Percentiles rank a stretch among this genome's conserved stretches.
Conservation (phyloP, 2,888 invertebrate species). For the Yponomeuta evonymella region DNA sequence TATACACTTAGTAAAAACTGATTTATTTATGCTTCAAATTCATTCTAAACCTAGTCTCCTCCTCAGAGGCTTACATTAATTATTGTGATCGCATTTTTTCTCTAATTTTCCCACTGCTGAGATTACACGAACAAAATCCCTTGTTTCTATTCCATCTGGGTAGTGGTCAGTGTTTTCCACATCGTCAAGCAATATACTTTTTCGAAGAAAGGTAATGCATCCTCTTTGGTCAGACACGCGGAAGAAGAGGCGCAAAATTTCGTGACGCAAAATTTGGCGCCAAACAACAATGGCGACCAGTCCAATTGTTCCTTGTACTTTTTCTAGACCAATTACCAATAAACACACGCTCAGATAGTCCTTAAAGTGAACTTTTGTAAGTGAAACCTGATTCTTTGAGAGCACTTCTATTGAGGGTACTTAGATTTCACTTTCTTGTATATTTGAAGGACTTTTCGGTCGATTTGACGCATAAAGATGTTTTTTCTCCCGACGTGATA, state of each 20-base stretch:
- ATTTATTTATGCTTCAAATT: no score
- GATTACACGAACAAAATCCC: no score
- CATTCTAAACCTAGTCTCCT: no score
- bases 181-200: no score
- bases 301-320: neutral
- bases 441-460: neutral
- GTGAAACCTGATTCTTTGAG: conserved; percentile 18
- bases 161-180: no score
- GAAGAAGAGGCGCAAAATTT: neutral
- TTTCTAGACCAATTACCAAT: conserved; percentile 6
- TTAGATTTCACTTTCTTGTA: conserved; percentile 29
- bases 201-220: no score
- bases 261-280: neutral
- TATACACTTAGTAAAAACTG: no score
- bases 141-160: no score
- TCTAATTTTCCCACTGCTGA: no score
- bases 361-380: conserved; percentile 15
- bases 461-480: neutral
- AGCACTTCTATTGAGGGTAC: conserved; percentile 22
- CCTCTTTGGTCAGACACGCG: neutral
- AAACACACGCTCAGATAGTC: neutral
- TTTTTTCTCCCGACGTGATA: neutral
- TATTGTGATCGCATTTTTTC: no score
- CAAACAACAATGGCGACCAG: neutral
- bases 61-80: no score